Evolutionary conservation across 2,113 vertebrate species (phyloP).

Genomic region (Melanocharis versteri): DNA sequence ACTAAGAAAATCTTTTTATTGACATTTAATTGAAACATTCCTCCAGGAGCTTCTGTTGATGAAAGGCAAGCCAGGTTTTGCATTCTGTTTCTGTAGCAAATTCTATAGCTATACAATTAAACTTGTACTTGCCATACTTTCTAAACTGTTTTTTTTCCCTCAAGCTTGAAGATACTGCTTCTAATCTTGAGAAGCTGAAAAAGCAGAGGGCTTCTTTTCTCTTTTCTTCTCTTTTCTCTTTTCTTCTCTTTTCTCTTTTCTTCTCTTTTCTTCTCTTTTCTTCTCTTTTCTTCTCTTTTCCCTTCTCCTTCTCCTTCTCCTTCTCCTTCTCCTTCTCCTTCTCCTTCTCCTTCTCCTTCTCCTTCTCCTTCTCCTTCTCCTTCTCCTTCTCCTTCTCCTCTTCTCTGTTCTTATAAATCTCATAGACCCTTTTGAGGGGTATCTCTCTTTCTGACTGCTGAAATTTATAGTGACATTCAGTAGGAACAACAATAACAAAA

Average conservation of each 20-base stretch:
- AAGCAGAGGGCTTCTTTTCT: accelerated
- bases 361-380: background rate
- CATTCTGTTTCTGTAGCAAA: background rate
- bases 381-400: accelerated
- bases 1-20: background rate
- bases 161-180: background rate
- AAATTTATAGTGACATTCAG: background rate
- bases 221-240: too few relatives aligned
- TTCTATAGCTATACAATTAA: background rate
- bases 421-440: background rate
- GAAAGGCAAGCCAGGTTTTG: background rate
- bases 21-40: background rate
- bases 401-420: background rate
- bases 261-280: too few relatives aligned
- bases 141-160: background rate
- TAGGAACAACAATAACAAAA: background rate
- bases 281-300: too few relatives aligned
- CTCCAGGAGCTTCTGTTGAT: background rate
- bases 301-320: accelerated
- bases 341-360: too few relatives aligned
- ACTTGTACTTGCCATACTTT: background rate
- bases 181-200: background rate
- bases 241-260: too few relatives aligned
- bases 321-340: too few relatives aligned
- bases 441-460: background rate